Evolutionary conservation across 2,113 vertebrate genomes (phyloP), one percentile per base, ranked within the genome.

Genomic region (Symphodus melops): DNA sequence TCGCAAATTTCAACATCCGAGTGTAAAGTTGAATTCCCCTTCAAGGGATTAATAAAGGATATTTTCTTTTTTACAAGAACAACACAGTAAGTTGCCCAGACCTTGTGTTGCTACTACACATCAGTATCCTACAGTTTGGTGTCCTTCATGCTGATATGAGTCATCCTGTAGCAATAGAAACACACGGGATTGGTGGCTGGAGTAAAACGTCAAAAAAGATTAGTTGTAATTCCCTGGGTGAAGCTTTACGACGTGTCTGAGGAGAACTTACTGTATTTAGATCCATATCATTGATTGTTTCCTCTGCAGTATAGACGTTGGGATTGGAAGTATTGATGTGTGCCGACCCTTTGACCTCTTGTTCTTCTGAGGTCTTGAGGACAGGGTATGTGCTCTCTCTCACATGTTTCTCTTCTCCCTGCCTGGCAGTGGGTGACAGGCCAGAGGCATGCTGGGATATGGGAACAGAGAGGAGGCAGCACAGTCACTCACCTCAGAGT

Each of bases 381-480:
- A 57, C 55, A 52, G 33, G 9, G 39, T 42, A n/a, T 72, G 39
- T 28, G 19, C 13, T 54, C 44, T 14, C 16, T 25, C 21, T 64
- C 41, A 39, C n/a, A 19, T 19, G 8, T 56, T 23, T 44, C 62
- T 20, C 16, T 12, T 36, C 17, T 58, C 9, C 46, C 23, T 60
- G 53, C 14, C 41, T 1, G 68, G 61, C 53, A 60, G 66, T 10
- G 68, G 51, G 67, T 37, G 72, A 74, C 54, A 64, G 44, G 79
- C 68, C 75, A 52, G 51, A 57, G 72, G 65, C 72, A 68, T 68
- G 42, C 62, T 82, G 77, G 83, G 74, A 75, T 84, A 69, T 90
- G 91, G 88, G 91, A 91, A 92, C 82, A 46, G 78, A 48, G 75
- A 59, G 39, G 52, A 74, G 74, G 73, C 8, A 68, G 75, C 69